A percentile compares a stretch with the other conserved stretches of the same genome.
Conservation (phyloP, 2,797 vertebrate genomes). For the Sparidentex hasta region DNA sequence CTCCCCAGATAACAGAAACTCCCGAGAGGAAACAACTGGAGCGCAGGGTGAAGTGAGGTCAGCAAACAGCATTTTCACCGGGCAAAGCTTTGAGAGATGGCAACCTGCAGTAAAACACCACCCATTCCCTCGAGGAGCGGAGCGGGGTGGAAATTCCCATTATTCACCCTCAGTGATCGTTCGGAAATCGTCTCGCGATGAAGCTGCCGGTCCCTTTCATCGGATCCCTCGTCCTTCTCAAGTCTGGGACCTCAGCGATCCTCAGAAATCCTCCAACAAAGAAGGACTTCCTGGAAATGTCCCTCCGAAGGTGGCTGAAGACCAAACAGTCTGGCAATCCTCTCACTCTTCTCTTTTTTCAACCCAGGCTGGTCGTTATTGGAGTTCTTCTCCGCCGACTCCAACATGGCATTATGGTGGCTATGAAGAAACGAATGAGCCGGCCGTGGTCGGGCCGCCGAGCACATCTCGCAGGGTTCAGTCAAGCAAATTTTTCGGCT, state of each 20-base stretch:
- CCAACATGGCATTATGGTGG: slow-evolving; percentile 13
- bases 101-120: not conserved
- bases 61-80: slow-evolving; percentile 9
- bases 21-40: not conserved
- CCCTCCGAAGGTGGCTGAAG: not conserved
- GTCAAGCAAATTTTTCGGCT: slow-evolving; percentile 25
- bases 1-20: not conserved
- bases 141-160: not conserved
- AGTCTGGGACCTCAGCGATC: not conserved
- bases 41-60: slow-evolving; percentile 16
- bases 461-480: slow-evolving; percentile 18
- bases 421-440: slow-evolving; percentile 44
- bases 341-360: slow-evolving; percentile 7
- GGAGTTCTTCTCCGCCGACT: slow-evolving; percentile 2
- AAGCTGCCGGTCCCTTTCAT: slow-evolving; percentile 1
- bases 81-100: not conserved
- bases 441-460: not conserved
- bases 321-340: slow-evolving; percentile 11
- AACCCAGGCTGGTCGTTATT: slow-evolving; percentile 21
- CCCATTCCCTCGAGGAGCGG: not conserved
- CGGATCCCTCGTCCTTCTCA: slow-evolving; percentile 12
- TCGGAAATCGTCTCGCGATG: slow-evolving; percentile 25
- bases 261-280: slow-evolving; percentile 13
- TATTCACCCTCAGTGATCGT: slow-evolving; percentile 10
- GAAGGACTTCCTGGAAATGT: not conserved